These are phyloP conservation scores for Alloplasta piceator DNA, from an alignment of 2,888 invertebrate species.

Conservation along the genomic window DNA sequence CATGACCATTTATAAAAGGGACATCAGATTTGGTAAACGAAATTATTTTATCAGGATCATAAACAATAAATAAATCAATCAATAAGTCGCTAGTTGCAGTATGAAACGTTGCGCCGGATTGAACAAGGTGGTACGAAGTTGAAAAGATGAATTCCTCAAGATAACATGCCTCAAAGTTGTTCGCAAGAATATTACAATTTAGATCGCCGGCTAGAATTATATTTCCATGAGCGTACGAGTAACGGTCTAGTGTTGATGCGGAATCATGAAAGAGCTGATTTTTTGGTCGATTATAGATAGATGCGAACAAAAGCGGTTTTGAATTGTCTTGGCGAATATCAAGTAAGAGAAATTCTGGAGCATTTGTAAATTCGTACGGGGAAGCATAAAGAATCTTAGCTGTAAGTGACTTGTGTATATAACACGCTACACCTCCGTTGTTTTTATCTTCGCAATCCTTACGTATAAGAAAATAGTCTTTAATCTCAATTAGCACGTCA, in stretches of 20 bases:
- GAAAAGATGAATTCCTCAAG: neutral
- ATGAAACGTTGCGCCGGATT: too few species aligned
- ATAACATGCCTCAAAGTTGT: neutral
- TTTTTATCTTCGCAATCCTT: too few species aligned
- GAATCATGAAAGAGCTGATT: constrained; percentile 5
- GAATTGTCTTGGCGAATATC: neutral
- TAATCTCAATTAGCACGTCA: too few species aligned
- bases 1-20: constrained; percentile 44
- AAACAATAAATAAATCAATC: constrained; percentile 30
- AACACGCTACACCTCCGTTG: constrained; percentile 46
- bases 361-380: neutral
- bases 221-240: constrained; percentile 9
- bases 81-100: neutral
- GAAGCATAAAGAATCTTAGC: constrained; percentile 1
- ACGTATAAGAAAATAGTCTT: too few species aligned
- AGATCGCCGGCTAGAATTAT: constrained; percentile 11
- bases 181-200: neutral
- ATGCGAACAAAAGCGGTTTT: neutral
- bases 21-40: too few species aligned
- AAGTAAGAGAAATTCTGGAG: constrained; percentile 30
- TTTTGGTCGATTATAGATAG: constrained; percentile 26
- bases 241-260: neutral
- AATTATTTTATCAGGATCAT: too few species aligned
- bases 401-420: constrained; percentile 43
- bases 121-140: neutral